Evolutionary conservation across 2,113 vertebrate genomes (phyloP), one percentile per base, ranked within the genome.

Genomic region (Cyrtonyx montezumae): DNA sequence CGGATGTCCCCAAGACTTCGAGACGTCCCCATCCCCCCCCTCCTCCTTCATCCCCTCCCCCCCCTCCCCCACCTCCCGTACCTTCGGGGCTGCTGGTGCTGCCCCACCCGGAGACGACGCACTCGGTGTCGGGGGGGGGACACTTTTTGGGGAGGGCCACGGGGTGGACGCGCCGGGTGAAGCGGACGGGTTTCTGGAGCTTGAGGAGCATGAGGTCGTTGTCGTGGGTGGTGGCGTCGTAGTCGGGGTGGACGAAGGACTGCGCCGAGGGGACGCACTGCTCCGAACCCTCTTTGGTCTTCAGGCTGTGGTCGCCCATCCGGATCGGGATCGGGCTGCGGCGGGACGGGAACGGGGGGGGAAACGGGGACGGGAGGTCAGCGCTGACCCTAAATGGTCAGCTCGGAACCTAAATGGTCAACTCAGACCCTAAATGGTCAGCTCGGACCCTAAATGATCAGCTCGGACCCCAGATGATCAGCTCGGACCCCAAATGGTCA

Each of bases 201-300:
- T 97, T 97, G 94, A 98, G 97, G 68, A 98, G 95, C 98, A 98
- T 98, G 96, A 99, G 91, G 97, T 99, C 98, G 0, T 98, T 97
- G 95, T 99, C 97, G 46, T 98, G 97, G 90, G 63, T 97, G 67
- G 91, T 96, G 84, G 93, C 45, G 66, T 97, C 49, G 81, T 96
- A 97, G 85, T 6, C 32, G 2, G 97, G 97, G 89, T 97, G 96
- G 16, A 94, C 56, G 92, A 97, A 96, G 85, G 96, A 82, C 67
- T 86, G 17, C 0, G 87, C 96, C n/a, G 96, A 97, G 9, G 0
- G 43, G 11, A 89, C 30, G 9, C 32, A 95, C 76, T 96, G 96
- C 70, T 97, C 96, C 2, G 37, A 89, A 61, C 94, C 90, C 0
- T 96, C 96, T 12, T 13, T 65, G 18, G 4, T 49, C 53, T 65